Base-by-base conservation (phyloP, 2,113 vertebrate genomes). In the Nycticebus coucang region DNA sequence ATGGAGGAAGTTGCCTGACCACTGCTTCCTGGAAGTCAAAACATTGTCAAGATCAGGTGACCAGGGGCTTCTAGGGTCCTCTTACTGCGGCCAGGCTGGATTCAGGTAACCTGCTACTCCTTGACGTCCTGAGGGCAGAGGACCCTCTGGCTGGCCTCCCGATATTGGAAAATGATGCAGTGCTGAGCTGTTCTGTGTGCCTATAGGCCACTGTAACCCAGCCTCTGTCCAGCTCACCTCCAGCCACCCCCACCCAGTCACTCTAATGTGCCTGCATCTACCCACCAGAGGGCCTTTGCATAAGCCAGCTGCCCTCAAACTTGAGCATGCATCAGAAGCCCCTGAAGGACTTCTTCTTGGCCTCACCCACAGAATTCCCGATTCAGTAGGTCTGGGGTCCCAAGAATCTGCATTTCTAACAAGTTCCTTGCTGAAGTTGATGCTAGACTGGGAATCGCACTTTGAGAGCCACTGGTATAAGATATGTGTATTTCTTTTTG, bases 21-120 rank as follows among this genome's bases (percentile, higher is more conserved):
- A 2, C 64, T 12, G 53, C 86, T 94, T 95, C 82, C 94, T 62
- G 50, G 37, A 90, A 78, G 57, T 71, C 28, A 81, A 85, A 84
- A 64, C 41, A 8, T 17, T 21, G 59, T 37, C 14, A 0, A 30
- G 21, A n/a, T 81, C 66, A 26, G 37, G 68, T 33, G 79, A 68
- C 69, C 8, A 59, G n/a, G 60, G 35, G 30, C 68, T 21, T 83
- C 72, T 4, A 33, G 41, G n/a, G 4, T 35, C 37, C 78, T 78
- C 55, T 88, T 15, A 1, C 17, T 33, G 60, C 19, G 2, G 14
- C 35, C 66, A 71, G 37, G 24, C 86, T 68, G 68, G 50, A 33
- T 72, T 45, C 45, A 0, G 9, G 66, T 41, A 50, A 82, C 66
- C 7, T 60, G 83, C 64, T 71, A 15, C 4, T 71, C 64, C 59